Base-by-base conservation (phyloP, 2,888 invertebrate genomes). In the Campoplex capitator region DNA sequence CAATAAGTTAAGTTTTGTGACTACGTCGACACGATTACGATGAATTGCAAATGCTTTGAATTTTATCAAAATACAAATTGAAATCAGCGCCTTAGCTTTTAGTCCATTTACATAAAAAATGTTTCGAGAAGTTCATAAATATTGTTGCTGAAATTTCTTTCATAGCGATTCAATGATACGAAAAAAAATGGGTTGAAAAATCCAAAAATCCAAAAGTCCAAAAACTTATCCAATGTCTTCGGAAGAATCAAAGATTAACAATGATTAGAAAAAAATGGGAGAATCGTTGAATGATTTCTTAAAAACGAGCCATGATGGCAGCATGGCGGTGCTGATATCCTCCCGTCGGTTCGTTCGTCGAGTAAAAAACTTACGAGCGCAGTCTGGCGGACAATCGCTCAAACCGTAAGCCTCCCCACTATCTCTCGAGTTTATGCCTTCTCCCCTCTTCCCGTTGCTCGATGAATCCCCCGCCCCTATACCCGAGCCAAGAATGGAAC, bases 311-410 rank as follows among this genome's bases (percentile, higher is more conserved):
- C 51, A 83, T 68, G 78, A 80, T 85, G 62, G 62, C 65, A 80
- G 84, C 80, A 82, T 85, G 86, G 88, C 82, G 82, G 45, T 38
- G 38, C 23, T 18, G 58, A 35, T 23, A 35, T 23, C 23, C 23
- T 56, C 56, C 11, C 58, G 42, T 1, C 76, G 23, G 70, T 76
- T 79, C 70, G 71, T 85, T 83, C 58, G 85, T 83, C 87, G 82
- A 16, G 51, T 11, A 42, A 83, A 83, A 85, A 88, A 88, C 87
- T 88, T 86, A 84, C 88, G 89, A 92, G 93, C 94, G 94, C 93
- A 89, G 93, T 94, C 94, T 94, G 92, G 91, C 93, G 94, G 93
- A 88, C 89, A 89, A 91, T 91, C 91, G 90, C 79, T 90, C 91
- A 94, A 94, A 92, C 91, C 88, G 83, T 88, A 91, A 90, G 93